Evolutionary conservation across 2,888 invertebrate species (phyloP).

Genomic region (Galerucella calmariensis): DNA sequence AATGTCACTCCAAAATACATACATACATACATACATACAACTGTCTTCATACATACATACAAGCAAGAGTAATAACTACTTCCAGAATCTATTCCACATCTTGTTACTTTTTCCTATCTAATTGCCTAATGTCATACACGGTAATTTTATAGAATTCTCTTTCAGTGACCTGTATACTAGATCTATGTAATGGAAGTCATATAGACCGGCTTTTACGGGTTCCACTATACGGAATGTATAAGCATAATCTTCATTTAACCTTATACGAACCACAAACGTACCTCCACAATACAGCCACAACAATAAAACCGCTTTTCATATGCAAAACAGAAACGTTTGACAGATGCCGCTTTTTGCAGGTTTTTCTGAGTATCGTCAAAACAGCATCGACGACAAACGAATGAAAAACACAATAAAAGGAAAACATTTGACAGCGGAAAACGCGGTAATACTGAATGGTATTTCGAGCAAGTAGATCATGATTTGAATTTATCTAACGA

Average conservation of each 20-base stretch:
- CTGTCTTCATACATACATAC: too few relatives aligned
- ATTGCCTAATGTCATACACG: too few relatives aligned
- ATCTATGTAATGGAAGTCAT: conserved; percentile 4
- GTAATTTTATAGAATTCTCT: not conserved
- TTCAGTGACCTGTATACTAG: conserved; percentile 4
- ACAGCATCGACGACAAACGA: conserved; percentile 8
- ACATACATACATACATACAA: too few relatives aligned
- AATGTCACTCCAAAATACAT: too few relatives aligned
- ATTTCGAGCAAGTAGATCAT: not conserved
- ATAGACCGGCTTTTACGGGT: conserved; percentile 11
- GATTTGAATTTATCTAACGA: not conserved
- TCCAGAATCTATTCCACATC: too few relatives aligned
- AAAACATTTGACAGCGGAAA: not conserved
- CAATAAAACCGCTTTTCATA: conserved; percentile 41
- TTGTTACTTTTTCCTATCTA: not conserved
- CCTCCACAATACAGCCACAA: conserved; percentile 31
- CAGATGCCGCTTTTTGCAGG: conserved; percentile 36
- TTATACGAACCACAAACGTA: conserved; percentile 33
- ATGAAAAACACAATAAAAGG: conserved; percentile 22
- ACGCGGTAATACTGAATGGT: not conserved
- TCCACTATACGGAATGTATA: conserved; percentile 13
- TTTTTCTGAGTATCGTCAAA: conserved; percentile 13
- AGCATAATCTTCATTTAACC: conserved; percentile 29
- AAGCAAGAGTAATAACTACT: too few relatives aligned
- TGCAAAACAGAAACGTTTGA: conserved; percentile 39